Percentiles rank a stretch among this genome's conserved stretches.
phyloP scores from a whole-genome alignment of 2,888 invertebrate species.

The Aphidius colemani region DNA sequence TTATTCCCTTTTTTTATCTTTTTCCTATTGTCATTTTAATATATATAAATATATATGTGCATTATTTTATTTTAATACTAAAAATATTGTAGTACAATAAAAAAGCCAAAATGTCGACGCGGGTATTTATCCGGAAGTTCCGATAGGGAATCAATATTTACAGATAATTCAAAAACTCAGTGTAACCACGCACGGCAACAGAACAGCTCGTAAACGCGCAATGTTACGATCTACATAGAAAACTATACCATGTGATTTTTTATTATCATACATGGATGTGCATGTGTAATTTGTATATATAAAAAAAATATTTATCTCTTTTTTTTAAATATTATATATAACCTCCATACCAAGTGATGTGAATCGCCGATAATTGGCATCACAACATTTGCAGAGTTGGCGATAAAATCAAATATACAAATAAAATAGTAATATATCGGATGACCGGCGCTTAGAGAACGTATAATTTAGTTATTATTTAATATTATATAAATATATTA shows the following conservation, averaged over 20 bases:
- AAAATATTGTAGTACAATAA: background rate
- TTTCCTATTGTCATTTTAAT: too few relatives aligned
- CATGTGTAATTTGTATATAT: slow-evolving; percentile 1
- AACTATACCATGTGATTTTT: slow-evolving; percentile 5
- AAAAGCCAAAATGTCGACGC: slow-evolving; percentile 14
- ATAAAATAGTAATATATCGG: too few relatives aligned
- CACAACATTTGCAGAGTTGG: too few relatives aligned
- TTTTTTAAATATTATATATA: too few relatives aligned
- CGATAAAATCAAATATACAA: too few relatives aligned
- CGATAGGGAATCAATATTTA: slow-evolving; percentile 28
- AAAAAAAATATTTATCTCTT: too few relatives aligned
- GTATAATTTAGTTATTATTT: too few relatives aligned
- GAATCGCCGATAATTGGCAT: background rate
- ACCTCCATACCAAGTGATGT: background rate
- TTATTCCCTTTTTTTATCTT: too few relatives aligned
- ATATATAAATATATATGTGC: too few relatives aligned
- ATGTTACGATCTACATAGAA: background rate
- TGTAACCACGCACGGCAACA: background rate
- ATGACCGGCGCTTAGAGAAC: too few relatives aligned
- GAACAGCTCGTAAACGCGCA: slow-evolving; percentile 4
- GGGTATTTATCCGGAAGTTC: slow-evolving; percentile 25
- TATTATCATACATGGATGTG: slow-evolving; percentile 1
- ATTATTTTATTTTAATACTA: background rate
- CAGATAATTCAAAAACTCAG: slow-evolving; percentile 22
- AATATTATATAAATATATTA: background rate